phyloP scores from a whole-genome alignment of 35 echinoderm and acorn worm genomes.

The Heliocidaris erythrogramma region DNA sequence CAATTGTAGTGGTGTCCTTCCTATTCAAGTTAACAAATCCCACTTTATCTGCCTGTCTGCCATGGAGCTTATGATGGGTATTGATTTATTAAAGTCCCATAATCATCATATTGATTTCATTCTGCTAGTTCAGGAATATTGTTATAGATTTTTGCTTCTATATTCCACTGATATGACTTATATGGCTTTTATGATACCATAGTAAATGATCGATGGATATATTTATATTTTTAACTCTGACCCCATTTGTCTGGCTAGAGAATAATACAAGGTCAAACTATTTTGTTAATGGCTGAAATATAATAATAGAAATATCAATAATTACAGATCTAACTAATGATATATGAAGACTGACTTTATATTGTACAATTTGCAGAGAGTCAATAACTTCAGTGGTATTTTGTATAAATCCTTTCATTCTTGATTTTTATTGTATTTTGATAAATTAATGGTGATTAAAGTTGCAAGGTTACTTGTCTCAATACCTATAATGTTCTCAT shows the following conservation, averaged over 20 bases:
- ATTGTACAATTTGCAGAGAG: not conserved
- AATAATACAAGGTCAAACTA: not conserved
- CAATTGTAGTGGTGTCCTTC: not conserved
- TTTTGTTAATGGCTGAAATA: not conserved
- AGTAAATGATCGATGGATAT: not conserved
- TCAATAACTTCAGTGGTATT: no score
- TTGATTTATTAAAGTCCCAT: not conserved
- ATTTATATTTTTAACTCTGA: not conserved
- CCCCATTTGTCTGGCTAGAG: not conserved
- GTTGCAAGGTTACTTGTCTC: no score
- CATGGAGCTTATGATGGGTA: not conserved
- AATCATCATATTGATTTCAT: not conserved
- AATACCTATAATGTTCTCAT: no score
- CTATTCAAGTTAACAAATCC: not conserved
- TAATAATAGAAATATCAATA: conserved; percentile 5
- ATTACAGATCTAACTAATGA: not conserved
- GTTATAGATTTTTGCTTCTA: not conserved
- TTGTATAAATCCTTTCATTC: no score
- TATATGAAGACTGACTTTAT: not conserved
- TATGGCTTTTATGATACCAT: not conserved
- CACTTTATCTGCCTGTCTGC: not conserved
- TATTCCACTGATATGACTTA: not conserved
- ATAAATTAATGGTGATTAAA: no score
- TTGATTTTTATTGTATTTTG: no score
- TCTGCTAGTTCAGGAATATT: not conserved